A percentile compares a stretch with the other conserved stretches of the same genome.
These are phyloP conservation scores for human (Homo sapiens) DNA, from an alignment of 2,113 vertebrate species.

Conservation along the genomic window DNA sequence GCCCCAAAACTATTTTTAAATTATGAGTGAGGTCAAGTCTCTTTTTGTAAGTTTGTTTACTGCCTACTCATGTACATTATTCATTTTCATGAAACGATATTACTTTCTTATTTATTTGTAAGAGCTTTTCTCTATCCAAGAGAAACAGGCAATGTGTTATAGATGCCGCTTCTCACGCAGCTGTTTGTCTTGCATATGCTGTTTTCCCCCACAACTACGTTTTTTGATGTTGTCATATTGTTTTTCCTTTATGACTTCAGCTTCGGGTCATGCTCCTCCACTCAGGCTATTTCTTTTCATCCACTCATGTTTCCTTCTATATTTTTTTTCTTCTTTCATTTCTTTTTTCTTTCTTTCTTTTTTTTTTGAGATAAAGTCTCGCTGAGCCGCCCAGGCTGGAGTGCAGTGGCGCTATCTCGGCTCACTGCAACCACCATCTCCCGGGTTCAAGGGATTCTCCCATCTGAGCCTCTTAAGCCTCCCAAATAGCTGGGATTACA, in stretches of 20 bases:
- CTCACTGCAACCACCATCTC: too few relatives aligned
- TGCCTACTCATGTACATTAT: background rate
- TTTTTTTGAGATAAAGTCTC: too few relatives aligned
- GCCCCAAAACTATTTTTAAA: background rate
- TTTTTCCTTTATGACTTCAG: background rate
- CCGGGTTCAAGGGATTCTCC: too few relatives aligned
- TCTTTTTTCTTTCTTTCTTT: background rate
- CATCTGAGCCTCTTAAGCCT: too few relatives aligned
- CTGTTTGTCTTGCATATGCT: background rate
- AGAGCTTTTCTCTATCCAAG: background rate
- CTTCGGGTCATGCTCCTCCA: background rate
- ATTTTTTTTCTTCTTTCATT: too few relatives aligned
- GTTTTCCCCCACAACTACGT: background rate
- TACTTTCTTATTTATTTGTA: background rate
- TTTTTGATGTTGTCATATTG: background rate
- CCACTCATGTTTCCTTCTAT: too few relatives aligned
- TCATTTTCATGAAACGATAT: background rate
- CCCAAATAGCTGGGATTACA: too few relatives aligned
- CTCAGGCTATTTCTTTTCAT: background rate
- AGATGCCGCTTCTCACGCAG: background rate
- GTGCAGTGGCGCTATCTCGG: too few relatives aligned
- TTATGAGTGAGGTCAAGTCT: background rate
- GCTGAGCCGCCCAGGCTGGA: too few relatives aligned
- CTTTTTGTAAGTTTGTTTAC: background rate
- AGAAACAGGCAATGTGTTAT: background rate